Base-by-base conservation (phyloP, 1,140 invertebrate species). In the Ips typographus region DNA sequence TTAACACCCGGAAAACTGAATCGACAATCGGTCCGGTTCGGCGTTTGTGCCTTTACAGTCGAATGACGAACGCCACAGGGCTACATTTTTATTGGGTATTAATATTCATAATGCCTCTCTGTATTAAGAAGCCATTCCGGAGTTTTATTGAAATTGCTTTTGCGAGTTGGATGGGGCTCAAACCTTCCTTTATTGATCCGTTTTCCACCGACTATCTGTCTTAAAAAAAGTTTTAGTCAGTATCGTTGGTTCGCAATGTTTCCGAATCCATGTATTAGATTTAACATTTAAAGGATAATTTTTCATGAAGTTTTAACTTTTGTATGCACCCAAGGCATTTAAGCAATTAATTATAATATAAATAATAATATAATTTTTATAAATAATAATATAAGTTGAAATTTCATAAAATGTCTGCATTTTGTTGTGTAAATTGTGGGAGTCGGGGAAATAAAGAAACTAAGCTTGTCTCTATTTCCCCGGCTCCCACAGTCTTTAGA, bases 1-100 rank as follows among this genome's bases (percentile, higher is more conserved):
- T 76, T 77, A 77, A 78, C 75, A 76, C 77, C 73, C 68, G 74
- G 22, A 22, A 22, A 22, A 22, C 22, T 22, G 22, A 77, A 74
- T 72, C 69, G 71, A 68, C 71, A 72, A 75, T 69, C 53, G 57
- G 51, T 68, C 47, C 40, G 6, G 65, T 62, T 60, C 63, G 63
- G 67, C 67, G 49, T 62, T 69, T 59, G 38, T 65, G 70, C 61
- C 69, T 70, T 70, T 71, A 73, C 72, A 68, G 65, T 64, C 72
- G 42, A 68, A 73, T 73, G 72, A 73, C 69, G 72, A 70, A 73
- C 53, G 68, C 68, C 56, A 57, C 53, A 66, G 72, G 72, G 72
- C 69, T 73, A 68, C 69, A 71, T 71, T 71, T 73, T 73, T 71
- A 71, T 73, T 73, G 72, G 58, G 69, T 69, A 73, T 73, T 73